Evolutionary conservation across 2,797 vertebrate species (phyloP).

Genomic region (Pseudochromis fuscus): DNA sequence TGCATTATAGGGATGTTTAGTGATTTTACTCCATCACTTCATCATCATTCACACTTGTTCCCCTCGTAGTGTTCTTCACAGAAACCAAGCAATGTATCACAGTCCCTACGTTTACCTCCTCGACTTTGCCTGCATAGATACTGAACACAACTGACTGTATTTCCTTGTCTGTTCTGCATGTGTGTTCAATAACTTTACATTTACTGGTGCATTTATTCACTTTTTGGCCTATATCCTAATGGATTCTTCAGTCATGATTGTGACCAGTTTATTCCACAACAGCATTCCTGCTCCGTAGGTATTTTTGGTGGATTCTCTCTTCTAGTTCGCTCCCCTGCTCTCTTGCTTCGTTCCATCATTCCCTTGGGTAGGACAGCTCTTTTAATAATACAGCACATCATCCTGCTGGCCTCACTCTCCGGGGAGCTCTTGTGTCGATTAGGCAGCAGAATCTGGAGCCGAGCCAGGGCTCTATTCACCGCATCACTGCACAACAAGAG

Average conservation of each 20-base stretch:
- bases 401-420: constrained; percentile 70
- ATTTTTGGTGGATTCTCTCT: constrained; percentile 34
- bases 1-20: neutral
- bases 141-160: neutral
- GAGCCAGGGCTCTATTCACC: constrained; percentile 74
- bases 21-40: neutral
- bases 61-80: neutral
- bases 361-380: constrained; percentile 65
- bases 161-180: constrained; percentile 1
- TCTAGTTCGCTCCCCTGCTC: constrained; percentile 40
- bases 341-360: constrained; percentile 48
- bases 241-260: constrained; percentile 1
- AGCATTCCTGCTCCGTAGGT: constrained; percentile 10
- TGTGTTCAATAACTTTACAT: constrained; percentile 11
- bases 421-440: constrained; percentile 80
- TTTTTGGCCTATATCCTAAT: constrained; percentile 16
- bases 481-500: constrained; percentile 77
- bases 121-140: constrained; percentile 7
- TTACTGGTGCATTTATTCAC: constrained; percentile 2
- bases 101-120: too few relatives aligned
- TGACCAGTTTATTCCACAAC: constrained; percentile 13
- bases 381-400: constrained; percentile 82
- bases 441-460: constrained; percentile 76
- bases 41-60: neutral
- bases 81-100: neutral